Evolutionary conservation across 1,140 invertebrate genomes (phyloP), one percentile per base, ranked within the genome.

Genomic region (Drosophila setifemur): DNA sequence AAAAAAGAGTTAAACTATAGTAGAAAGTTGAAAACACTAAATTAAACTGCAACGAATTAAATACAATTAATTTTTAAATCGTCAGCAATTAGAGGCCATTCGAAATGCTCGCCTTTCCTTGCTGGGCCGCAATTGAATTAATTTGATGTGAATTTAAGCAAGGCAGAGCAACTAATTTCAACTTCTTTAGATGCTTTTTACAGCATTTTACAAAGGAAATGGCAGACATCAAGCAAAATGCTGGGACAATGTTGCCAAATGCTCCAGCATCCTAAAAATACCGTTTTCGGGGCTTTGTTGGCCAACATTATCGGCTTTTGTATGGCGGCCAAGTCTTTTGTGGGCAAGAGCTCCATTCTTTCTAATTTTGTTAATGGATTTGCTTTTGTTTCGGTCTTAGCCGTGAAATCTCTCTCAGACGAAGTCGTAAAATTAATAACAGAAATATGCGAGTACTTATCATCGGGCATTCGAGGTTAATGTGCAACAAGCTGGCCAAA

Each of bases 321-420:
- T 39, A 60, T 28, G 31, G 31, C 39, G 70, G n/a, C n/a, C n/a
- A n/a, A n/a, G n/a, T n/a, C n/a, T n/a, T n/a, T n/a, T n/a, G n/a
- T n/a, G n/a, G n/a, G n/a, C n/a, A n/a, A n/a, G n/a, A n/a, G n/a
- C 61, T 67, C 57, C 66, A 43, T 78, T 66, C 61, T 61, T 79
- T 85, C 74, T 79, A 85, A 85, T 86, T 81, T 81, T 35, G 67
- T 81, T 85, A 87, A 85, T 85, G 79, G 79, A 79, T 52, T 47
- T 33, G 54, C 54, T 48, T 77, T 77, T 73, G 61, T 61, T 47
- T 47, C 42, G 33, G 49, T 40, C 68, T 50, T 53, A 50, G 70
- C 60, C 73, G 83, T 83, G 69, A 85, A 86, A 81, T 74, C 63
- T 81, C n/a, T n/a, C n/a, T 86, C 66, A 67, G 52, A 52, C 44